phyloP scores from a whole-genome alignment of 2,113 vertebrate genomes.

The Macrotus californicus region DNA sequence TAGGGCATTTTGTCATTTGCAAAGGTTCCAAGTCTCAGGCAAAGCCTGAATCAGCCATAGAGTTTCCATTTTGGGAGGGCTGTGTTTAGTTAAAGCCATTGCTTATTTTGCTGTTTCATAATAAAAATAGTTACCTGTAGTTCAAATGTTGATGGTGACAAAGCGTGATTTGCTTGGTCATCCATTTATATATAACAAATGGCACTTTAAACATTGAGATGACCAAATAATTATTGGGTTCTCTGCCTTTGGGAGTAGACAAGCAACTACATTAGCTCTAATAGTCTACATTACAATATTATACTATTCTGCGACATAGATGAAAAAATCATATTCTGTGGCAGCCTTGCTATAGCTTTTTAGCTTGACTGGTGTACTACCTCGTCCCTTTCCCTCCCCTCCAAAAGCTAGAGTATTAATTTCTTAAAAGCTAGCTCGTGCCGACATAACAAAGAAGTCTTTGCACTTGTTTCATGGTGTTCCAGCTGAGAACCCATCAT shows the following conservation, averaged over 20 bases:
- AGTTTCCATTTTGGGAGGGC: background rate
- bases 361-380: background rate
- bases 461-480: background rate
- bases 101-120: slow-evolving; percentile 42
- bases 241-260: slow-evolving; percentile 27
- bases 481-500: background rate
- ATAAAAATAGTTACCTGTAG: background rate
- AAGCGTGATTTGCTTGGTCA: slow-evolving; percentile 38
- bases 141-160: slow-evolving; percentile 26
- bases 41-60: background rate
- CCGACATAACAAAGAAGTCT: background rate
- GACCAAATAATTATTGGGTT: slow-evolving; percentile 15
- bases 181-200: background rate
- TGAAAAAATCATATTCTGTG: background rate
- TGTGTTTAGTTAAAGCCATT: background rate
- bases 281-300: slow-evolving; percentile 4
- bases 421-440: slow-evolving; percentile 30
- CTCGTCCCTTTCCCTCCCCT: background rate
- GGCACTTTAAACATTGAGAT: slow-evolving; percentile 9
- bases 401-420: background rate
- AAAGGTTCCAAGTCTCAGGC: background rate
- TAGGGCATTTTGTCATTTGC: background rate
- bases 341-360: background rate
- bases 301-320: slow-evolving; percentile 17
- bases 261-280: background rate